Conservation (phyloP, 2,113 vertebrate species). For the Rhodinocichla rosea region DNA sequence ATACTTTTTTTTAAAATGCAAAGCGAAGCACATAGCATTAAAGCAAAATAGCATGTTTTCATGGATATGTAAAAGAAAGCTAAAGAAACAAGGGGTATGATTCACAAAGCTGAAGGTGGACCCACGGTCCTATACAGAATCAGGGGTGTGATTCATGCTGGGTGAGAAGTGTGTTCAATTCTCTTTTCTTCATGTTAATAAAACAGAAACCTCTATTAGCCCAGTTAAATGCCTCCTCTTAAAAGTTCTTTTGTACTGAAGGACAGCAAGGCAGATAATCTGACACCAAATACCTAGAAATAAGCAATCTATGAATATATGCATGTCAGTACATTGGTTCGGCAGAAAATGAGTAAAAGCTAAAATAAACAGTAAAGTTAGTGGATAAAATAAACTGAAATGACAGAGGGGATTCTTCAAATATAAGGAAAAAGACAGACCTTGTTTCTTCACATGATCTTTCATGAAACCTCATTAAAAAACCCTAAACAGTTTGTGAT, state of each 20-base stretch:
- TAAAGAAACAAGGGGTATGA: neutral
- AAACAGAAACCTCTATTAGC: neutral
- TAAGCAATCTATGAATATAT: neutral
- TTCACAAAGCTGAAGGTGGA: neutral
- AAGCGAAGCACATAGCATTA: neutral
- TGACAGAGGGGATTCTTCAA: neutral
- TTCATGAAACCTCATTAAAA: neutral
- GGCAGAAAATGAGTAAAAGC: neutral
- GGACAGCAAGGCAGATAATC: neutral
- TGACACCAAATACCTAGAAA: neutral
- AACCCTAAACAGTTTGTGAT: neutral
- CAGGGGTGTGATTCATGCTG: neutral
- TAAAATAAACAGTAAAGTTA: neutral
- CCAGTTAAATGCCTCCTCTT: neutral
- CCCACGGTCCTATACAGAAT: neutral
- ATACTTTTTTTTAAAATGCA: neutral
- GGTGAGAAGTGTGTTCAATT: neutral
- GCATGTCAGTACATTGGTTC: neutral
- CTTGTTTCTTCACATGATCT: neutral
- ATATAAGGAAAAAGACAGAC: neutral
- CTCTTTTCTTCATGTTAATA: neutral
- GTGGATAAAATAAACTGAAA: neutral
- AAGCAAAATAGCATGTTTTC: neutral
- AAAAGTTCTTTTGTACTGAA: neutral
- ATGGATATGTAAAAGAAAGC: neutral